Evolutionary conservation across 1,140 invertebrate genomes (phyloP), one percentile per base, ranked within the genome.

Genomic region (Leucophenga varia): DNA sequence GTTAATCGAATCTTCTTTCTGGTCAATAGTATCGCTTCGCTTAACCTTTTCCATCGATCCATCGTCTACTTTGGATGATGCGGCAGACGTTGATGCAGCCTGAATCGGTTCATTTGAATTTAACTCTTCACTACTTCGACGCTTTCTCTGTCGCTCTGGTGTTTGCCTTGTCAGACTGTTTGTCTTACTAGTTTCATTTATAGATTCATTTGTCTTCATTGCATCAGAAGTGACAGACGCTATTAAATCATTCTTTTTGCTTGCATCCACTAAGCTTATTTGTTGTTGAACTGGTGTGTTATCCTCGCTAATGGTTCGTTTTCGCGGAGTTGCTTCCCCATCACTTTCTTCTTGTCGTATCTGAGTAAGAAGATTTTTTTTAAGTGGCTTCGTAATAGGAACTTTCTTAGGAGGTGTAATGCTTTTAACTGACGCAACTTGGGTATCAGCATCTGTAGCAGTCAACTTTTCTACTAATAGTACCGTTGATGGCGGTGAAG

Each of bases 321-420:
- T 72, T 5, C 59, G 25, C 4, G 70, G 64, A 12, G 53, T 57
- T 0, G 64, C 47, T 43, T 70, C 65, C 36, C 70, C 70, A n/a
- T 73, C 70, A 21, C 56, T 73, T 16, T 72, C 69, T 43, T 69
- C 69, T 18, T 69, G 61, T 0, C 64, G 50, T 10, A 72, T 40
- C 46, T 72, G 70, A 0, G 57, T 70, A 0, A 71, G 52, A 4
- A 73, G 40, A 49, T 72, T 73, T 39, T 73, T 72, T 19, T 70
- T 73, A 0, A 72, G 42, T 0, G 69, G 69, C 41, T 72, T 73
- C 0, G 69, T 73, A n/a, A 70, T 51, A 0, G 69, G 70, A 53
- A 58, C 36, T 72, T 73, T 34, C n/a, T 63, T 70, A 1, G 54
- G 52, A 2, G 53, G 50, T 5, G 49, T 49, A 19, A 61, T n/a